Base-by-base conservation (phyloP, 1,140 invertebrate species). In the Philotrypesis tridentata region DNA sequence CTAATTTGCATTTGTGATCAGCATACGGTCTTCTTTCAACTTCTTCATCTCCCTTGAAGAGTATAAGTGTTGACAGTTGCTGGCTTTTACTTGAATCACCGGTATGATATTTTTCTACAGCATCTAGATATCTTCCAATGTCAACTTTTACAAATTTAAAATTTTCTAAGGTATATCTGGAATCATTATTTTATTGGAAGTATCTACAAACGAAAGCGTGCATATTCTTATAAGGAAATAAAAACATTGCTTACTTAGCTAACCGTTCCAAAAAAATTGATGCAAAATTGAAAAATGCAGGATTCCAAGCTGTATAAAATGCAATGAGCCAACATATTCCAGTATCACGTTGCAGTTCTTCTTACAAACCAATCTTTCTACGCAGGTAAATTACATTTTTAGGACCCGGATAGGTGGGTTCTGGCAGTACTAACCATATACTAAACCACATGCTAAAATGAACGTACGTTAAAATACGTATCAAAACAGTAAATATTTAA, bases 261-360 rank as follows among this genome's bases (percentile, higher is more conserved):
- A 97, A 98, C 1, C 99, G 90, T 89, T 97, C 95, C 0, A 97
- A 94, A 90, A 98, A 99, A 29, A 97, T 93, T 1, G 97, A 96
- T 0, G 98, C 97, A 91, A 99, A 97, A 88, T 96, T 97, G 0
- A 97, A 96, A 89, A 98, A 99, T 27, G 95, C 94, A 63, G 98
- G 98, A 89, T 97, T 98, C 99, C 99, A 99, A 0, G 96, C 96
- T 0, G 98, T 97, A 89, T 98, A 99, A 90, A 99, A 98, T 83
- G 96, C 95, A 11, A 99, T 93, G 0, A 99, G 81, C 98, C 98
- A 99, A 21, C 93, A 94, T 1, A 95, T 91, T 83, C 93, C 92
- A 84, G 95, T 96, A 85, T 96, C 95, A 12, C 93, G 91, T 31
- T 94, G 92, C 48, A 96, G 87, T 88, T 98, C 96, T 85, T 98